Evolutionary conservation across 2,113 vertebrate genomes (phyloP), one percentile per base, ranked within the genome.

Genomic region (Tetrao urogallus): DNA sequence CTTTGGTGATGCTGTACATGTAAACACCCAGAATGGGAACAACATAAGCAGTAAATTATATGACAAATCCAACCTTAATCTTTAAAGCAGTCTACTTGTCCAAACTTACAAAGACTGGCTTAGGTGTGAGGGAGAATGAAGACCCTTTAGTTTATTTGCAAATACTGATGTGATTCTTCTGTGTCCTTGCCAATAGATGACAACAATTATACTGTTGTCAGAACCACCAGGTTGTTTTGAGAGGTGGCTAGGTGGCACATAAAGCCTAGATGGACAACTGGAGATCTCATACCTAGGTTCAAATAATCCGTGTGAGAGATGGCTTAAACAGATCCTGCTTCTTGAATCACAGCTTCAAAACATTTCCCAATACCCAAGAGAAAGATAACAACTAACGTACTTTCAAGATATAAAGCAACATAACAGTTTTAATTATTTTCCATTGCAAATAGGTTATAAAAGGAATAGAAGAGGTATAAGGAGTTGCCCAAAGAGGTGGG

Each of bases 401-500:
- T 93, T 89, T 92, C 61, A 94, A 86, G 43, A 81, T 54, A 72
- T 5, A 81, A 90, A 83, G 13, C 27, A 86, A 11, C 13, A 18
- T 42, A 72, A 78, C 16, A 34, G 6, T 90, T 92, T 86, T 79
- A 91, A 72, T 88, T 69, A 76, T 88, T 94, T 91, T 92, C 61
- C 92, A 42, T 36, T 48, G 57, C 34, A 90, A 88, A 84, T 71
- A 57, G 4, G 19, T 90, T 92, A 72, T 10, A 57, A 88, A 88
- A 11, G 66, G 34, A 92, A 93, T 48, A 34, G 58, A 86, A 83
- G 40, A 73, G 67, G 57, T 71, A 17, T 14, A 76, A 87, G 64
- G 81, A 93, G 30, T n/a, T 90, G 86, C 56, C 47, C 52, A 43
- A 16, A 38, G 57, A 91, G 61, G 82, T 83, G 85, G 82, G 78